A percentile compares a stretch with the other conserved stretches of the same genome.
Conservation (phyloP, 2,888 invertebrate genomes). For the Cylloceria caligata region DNA sequence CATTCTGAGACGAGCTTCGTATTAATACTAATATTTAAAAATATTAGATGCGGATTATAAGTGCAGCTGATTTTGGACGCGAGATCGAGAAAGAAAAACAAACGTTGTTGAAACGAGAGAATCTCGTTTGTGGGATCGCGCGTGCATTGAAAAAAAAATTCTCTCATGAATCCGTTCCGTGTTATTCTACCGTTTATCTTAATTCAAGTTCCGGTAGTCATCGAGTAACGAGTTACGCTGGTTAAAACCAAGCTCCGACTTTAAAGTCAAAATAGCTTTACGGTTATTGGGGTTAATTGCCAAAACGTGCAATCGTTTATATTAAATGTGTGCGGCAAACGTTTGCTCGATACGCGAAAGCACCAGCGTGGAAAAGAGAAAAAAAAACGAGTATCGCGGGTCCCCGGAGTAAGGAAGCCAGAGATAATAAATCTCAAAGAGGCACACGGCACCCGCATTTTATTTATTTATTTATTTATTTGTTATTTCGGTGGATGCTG, state of each 20-base stretch:
- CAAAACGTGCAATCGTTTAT: constrained; percentile 28
- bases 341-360: neutral
- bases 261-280: constrained; percentile 8
- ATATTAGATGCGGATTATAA: too few relatives aligned
- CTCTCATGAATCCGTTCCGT: too few relatives aligned
- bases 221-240: neutral
- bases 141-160: neutral
- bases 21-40: neutral
- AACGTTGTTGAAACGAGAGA: too few relatives aligned
- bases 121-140: too few relatives aligned
- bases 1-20: neutral
- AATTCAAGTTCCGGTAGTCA: neutral
- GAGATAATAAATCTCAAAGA: constrained; percentile 44
- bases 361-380: constrained; percentile 9
- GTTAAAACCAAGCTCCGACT: neutral
- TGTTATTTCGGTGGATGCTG: constrained; percentile 28
- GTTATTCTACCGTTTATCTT: neutral
- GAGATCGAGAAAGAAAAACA: too few relatives aligned
- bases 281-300: constrained; percentile 13
- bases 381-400: neutral
- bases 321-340: constrained; percentile 4
- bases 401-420: constrained; percentile 3
- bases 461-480: constrained; percentile 27
- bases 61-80: too few relatives aligned
- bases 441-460: constrained; percentile 21